Evolutionary conservation across 2,797 vertebrate species (phyloP).

Genomic region (Australoheros facetus): DNA sequence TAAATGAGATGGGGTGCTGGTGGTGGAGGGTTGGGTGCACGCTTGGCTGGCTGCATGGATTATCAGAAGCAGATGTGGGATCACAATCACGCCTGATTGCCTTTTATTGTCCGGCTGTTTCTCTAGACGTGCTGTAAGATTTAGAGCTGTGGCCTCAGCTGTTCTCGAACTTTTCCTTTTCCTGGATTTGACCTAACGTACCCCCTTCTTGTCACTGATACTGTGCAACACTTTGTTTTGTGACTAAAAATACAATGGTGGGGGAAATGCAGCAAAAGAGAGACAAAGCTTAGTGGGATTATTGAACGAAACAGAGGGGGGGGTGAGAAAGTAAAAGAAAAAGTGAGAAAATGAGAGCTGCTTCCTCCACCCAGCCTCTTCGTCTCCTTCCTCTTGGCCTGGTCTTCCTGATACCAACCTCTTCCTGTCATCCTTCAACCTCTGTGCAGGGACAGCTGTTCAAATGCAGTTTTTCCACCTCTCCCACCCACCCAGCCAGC

Average conservation of each 20-base stretch:
- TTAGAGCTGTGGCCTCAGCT: slow-evolving; percentile 5
- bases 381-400: not conserved
- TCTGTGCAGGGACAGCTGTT: slow-evolving; percentile 42
- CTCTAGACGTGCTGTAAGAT: slow-evolving; percentile 47
- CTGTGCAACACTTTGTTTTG: not conserved
- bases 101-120: slow-evolving; percentile 56
- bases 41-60: slow-evolving; percentile 56
- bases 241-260: not conserved
- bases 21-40: slow-evolving; percentile 37
- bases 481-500: not conserved
- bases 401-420: slow-evolving; percentile 34
- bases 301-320: not conserved
- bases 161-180: not conserved
- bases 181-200: slow-evolving; percentile 2
- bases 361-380: not conserved
- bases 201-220: not conserved
- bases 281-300: not conserved
- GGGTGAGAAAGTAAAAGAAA: not conserved
- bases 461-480: slow-evolving; percentile 17
- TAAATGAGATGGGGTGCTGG: slow-evolving; percentile 40
- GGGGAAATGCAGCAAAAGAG: not conserved
- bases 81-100: slow-evolving; percentile 65
- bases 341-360: not conserved
- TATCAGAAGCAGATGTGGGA: slow-evolving; percentile 73
- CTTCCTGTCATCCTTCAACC: slow-evolving; percentile 46